Percentiles rank a stretch among this genome's conserved stretches.
Conservation (phyloP, 2,113 vertebrate genomes). For the Toxostoma redivivum region DNA sequence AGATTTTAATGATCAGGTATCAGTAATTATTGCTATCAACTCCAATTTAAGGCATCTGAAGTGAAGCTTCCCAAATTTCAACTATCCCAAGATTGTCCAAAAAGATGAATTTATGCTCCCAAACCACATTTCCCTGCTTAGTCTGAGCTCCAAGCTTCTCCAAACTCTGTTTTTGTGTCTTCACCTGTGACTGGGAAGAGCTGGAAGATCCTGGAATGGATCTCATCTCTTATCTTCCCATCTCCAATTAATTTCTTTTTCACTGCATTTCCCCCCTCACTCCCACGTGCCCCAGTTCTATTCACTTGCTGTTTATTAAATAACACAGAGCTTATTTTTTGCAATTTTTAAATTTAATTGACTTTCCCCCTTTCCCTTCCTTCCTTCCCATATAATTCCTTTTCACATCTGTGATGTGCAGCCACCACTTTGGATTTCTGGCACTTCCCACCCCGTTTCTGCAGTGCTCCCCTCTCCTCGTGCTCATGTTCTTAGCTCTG, state of each 20-base stretch:
- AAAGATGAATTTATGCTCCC: neutral
- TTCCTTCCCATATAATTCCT: neutral
- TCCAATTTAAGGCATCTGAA: neutral
- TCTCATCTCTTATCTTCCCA: neutral
- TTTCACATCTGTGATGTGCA: neutral
- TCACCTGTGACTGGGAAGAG: neutral
- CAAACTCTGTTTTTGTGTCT: neutral
- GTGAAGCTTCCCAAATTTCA: neutral
- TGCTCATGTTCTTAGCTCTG: neutral
- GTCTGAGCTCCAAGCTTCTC: neutral
- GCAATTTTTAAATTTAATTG: neutral
- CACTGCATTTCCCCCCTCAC: rapidly evolving
- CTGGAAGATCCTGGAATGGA: neutral
- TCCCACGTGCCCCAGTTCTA: neutral
- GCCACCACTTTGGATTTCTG: neutral
- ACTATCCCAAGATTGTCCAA: neutral
- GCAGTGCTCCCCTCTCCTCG: neutral
- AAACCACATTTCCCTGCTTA: neutral
- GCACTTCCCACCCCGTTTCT: neutral
- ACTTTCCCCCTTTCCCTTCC: neutral
- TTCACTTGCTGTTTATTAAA: neutral
- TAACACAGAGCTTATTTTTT: neutral
- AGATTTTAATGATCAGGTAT: neutral
- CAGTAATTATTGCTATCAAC: neutral
- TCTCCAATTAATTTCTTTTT: neutral